phyloP scores from a whole-genome alignment of 2,888 invertebrate genomes.

The Diaprepes abbreviatus region DNA sequence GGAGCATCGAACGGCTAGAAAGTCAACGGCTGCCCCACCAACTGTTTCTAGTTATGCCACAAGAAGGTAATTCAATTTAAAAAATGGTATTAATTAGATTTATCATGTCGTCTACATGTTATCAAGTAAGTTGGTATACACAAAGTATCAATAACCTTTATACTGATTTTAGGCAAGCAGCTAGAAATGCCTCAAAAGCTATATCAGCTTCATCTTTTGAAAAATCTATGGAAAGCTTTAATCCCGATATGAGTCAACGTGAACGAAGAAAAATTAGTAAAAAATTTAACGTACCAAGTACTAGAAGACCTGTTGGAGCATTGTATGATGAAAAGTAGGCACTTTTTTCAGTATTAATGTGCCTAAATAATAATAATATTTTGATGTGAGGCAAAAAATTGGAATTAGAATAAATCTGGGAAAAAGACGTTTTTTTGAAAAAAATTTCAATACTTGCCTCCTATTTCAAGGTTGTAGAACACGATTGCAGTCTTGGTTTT shows the following conservation, averaged over 20 bases:
- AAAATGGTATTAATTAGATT: too few species aligned
- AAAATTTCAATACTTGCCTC: too few species aligned
- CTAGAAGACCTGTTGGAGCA: constrained; percentile 69
- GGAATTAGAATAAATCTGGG: too few species aligned
- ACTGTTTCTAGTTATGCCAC: constrained; percentile 52
- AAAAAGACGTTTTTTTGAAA: too few species aligned
- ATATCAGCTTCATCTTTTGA: constrained; percentile 53
- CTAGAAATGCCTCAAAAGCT: constrained; percentile 54
- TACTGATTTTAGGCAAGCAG: constrained; percentile 55
- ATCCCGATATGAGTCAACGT: constrained; percentile 83
- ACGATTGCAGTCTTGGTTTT: too few species aligned
- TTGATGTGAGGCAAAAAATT: too few species aligned
- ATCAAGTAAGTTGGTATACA: too few species aligned
- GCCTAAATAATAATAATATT: too few species aligned
- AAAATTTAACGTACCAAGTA: constrained; percentile 70
- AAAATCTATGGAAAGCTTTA: constrained; percentile 72
- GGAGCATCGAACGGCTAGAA: constrained; percentile 57
- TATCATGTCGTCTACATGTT: too few species aligned
- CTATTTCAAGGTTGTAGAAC: too few species aligned
- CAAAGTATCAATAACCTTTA: too few species aligned
- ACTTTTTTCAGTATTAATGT: not conserved
- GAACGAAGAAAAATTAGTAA: constrained; percentile 84
- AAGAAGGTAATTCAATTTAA: constrained; percentile 53
- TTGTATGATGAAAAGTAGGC: constrained; percentile 75
- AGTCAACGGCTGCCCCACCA: constrained; percentile 54